Evolutionary conservation across 2,113 vertebrate genomes (phyloP).

Genomic region (Xiphophorus couchianus): DNA sequence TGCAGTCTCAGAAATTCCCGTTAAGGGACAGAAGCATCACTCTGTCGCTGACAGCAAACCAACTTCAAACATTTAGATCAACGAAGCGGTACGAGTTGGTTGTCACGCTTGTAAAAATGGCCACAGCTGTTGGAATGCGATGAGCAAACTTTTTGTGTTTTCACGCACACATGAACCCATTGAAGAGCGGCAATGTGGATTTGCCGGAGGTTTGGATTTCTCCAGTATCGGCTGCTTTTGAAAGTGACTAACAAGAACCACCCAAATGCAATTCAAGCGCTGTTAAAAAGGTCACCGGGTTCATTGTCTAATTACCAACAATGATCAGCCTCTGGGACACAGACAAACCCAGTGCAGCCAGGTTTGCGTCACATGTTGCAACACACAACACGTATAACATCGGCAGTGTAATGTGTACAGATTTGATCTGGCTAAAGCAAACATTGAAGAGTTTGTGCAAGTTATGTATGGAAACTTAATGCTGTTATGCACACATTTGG

Average conservation of each 20-base stretch:
- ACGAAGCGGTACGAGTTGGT: not conserved
- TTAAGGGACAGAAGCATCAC: not conserved
- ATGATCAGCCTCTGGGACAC: not conserved
- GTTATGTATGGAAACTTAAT: slow-evolving; percentile 8
- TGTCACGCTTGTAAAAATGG: not conserved
- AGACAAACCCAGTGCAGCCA: no score
- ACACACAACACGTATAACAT: not conserved
- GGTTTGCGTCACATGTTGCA: no score
- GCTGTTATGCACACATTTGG: slow-evolving; percentile 26
- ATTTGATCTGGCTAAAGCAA: slow-evolving; percentile 1
- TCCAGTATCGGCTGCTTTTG: not conserved
- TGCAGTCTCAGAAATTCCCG: not conserved
- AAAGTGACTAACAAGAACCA: not conserved
- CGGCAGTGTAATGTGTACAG: not conserved
- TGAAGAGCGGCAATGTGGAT: not conserved
- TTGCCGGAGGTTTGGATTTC: not conserved
- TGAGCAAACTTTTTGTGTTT: not conserved
- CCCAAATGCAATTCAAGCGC: not conserved
- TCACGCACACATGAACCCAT: not conserved
- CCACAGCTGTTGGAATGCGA: not conserved
- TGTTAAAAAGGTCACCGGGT: not conserved
- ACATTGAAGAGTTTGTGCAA: slow-evolving; percentile 5
- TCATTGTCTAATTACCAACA: not conserved
- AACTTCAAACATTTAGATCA: not conserved
- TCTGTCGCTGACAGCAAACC: not conserved